Conservation (phyloP, 1,140 invertebrate species). For the Scaptomyza hsui region DNA sequence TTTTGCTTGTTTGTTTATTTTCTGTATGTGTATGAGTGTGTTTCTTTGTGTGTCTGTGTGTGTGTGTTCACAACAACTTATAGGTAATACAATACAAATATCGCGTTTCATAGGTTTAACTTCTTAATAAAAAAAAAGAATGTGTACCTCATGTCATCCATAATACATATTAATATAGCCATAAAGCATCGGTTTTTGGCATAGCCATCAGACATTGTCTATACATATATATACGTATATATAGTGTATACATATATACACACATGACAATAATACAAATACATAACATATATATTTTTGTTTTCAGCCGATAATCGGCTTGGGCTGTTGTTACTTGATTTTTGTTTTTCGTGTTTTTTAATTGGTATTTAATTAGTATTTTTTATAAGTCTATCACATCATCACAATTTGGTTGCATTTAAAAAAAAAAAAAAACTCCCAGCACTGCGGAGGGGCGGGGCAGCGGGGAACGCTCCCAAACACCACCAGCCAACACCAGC, state of each 20-base stretch:
- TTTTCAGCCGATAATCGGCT: conserved; percentile 31
- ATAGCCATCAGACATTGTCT: conserved; percentile 43
- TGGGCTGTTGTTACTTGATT: conserved; percentile 28
- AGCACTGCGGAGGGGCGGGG: conserved; percentile 7
- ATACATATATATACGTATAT: conserved; percentile 31
- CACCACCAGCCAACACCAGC: conserved; percentile 16
- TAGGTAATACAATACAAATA: conserved; percentile 82
- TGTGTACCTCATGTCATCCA: conserved; percentile 80
- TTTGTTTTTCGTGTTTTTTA: conserved; percentile 42
- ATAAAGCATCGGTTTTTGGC: conserved; percentile 37
- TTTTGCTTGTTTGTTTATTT: conserved; percentile 30
- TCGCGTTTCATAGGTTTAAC: conserved; percentile 75
- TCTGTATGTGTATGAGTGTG: conserved; percentile 33
- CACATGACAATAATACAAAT: conserved; percentile 70
- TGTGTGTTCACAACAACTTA: conserved; percentile 69
- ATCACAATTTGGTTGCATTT: conserved; percentile 78
- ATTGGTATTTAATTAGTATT: conserved; percentile 76
- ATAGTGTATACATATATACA: conserved; percentile 36
- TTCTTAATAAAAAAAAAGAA: conserved; percentile 80
- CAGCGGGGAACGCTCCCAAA: neutral
- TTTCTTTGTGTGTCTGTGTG: conserved; percentile 36
- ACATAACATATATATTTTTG: conserved; percentile 65
- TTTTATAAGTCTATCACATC: conserved; percentile 82
- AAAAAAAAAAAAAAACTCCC: conserved; percentile 46
- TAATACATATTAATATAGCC: conserved; percentile 71